Evolutionary conservation across 2,797 vertebrate species (phyloP).

Genomic region (Knipowitschia caucasica): DNA sequence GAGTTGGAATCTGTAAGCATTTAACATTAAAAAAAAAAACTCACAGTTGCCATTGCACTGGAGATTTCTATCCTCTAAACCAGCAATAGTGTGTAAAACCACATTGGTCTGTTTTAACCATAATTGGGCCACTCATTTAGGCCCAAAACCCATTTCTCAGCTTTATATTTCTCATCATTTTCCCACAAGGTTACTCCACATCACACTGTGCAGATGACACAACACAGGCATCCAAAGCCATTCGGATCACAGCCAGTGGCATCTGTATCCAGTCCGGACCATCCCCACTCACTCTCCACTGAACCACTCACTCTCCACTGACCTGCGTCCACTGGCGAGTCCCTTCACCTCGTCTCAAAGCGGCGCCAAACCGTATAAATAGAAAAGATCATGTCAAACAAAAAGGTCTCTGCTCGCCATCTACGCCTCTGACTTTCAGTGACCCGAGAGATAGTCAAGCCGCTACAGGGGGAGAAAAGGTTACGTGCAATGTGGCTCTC

Average conservation of each 20-base stretch:
- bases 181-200: slow-evolving; percentile 38
- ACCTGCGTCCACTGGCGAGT: slow-evolving; percentile 88
- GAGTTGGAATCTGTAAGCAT: too few relatives aligned
- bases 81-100: not conserved
- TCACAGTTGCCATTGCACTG: too few relatives aligned
- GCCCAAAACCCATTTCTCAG: slow-evolving; percentile 48
- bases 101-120: not conserved
- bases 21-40: too few relatives aligned
- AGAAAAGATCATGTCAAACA: slow-evolving; percentile 64
- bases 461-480: slow-evolving; percentile 40
- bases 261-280: slow-evolving; percentile 67
- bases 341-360: slow-evolving; percentile 72
- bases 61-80: too few relatives aligned
- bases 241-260: slow-evolving; percentile 49
- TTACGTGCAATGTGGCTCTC: slow-evolving; percentile 80
- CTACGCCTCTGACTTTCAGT: slow-evolving; percentile 64
- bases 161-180: slow-evolving; percentile 18
- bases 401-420: slow-evolving; percentile 74
- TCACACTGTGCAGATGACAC: slow-evolving; percentile 42
- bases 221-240: slow-evolving; percentile 32
- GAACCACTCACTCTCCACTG: slow-evolving; percentile 60
- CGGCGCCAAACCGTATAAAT: slow-evolving; percentile 46
- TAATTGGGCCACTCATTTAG: slow-evolving; percentile 22
- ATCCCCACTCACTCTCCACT: slow-evolving; percentile 32
- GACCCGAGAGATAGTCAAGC: slow-evolving; percentile 50